These are phyloP conservation scores for Octodon degus DNA, from an alignment of 2,113 vertebrate species.

Conservation along the genomic window DNA sequence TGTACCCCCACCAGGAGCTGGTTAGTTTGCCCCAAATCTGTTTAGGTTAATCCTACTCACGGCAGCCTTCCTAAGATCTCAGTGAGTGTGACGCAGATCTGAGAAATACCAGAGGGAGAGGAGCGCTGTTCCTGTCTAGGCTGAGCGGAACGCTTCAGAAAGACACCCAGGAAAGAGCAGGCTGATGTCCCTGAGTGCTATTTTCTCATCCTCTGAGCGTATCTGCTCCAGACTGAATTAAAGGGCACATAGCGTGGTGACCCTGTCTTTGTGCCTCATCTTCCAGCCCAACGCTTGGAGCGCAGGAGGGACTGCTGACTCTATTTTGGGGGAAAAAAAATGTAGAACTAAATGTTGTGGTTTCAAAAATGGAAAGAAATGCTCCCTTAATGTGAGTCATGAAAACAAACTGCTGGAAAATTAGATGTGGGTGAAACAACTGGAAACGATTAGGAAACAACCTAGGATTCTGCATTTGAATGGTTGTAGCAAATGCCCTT, in stretches of 20 bases:
- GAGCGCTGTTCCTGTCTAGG: not conserved
- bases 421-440: not conserved
- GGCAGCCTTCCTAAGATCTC: not conserved
- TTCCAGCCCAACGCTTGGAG: not conserved
- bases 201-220: not conserved
- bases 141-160: not conserved
- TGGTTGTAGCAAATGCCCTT: not conserved
- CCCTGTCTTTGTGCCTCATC: not conserved
- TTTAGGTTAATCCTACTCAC: not conserved
- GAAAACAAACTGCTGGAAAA: slow-evolving; percentile 33
- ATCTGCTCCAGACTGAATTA: not conserved
- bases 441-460: not conserved
- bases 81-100: not conserved
- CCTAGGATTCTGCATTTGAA: not conserved
- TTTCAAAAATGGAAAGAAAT: not conserved
- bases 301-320: not conserved
- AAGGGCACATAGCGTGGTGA: not conserved
- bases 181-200: not conserved
- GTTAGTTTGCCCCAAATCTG: not conserved
- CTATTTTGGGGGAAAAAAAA: not conserved
- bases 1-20: not conserved
- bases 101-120: not conserved
- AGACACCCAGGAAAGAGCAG: not conserved
- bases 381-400: slow-evolving; percentile 22
- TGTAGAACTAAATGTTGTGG: not conserved